phyloP scores from a whole-genome alignment of 2,113 vertebrate genomes.

The Capra hircus region DNA sequence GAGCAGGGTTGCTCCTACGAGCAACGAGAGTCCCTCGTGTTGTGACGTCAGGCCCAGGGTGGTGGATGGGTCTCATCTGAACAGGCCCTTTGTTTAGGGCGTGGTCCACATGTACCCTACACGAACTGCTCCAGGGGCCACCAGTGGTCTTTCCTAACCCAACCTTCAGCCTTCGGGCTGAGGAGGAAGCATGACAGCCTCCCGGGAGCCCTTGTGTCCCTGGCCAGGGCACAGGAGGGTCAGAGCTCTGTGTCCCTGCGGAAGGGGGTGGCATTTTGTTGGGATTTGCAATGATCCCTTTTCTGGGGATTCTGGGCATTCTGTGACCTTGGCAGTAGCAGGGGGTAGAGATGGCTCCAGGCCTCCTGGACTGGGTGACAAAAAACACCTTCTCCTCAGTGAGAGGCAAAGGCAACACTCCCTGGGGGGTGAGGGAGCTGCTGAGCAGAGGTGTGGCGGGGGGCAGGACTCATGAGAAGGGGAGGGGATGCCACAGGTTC shows the following conservation, averaged over 20 bases:
- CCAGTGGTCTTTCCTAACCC: not conserved
- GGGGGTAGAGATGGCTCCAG: not conserved
- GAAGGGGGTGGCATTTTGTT: not conserved
- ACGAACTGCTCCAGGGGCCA: accelerated
- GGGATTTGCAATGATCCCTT: not conserved
- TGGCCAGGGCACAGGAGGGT: not conserved
- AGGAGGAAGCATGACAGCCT: not conserved
- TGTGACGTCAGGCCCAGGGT: accelerated
- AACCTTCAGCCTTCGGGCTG: not conserved
- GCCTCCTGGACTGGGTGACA: not conserved
- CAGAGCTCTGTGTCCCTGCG: accelerated
- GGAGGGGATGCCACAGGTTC: not conserved
- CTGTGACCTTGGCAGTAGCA: not conserved
- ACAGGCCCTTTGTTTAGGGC: not conserved
- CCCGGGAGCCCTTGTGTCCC: not conserved
- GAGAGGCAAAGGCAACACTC: slow-evolving; percentile 24
- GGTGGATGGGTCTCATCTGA: not conserved
- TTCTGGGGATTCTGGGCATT: not conserved
- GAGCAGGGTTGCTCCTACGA: accelerated
- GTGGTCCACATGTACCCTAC: not conserved
- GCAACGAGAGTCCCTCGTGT: accelerated
- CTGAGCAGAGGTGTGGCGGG: not conserved
- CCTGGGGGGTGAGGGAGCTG: not conserved
- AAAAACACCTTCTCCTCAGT: not conserved
- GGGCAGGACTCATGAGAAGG: accelerated